These are phyloP conservation scores for Dasypus novemcinctus DNA, from an alignment of 2,113 vertebrate species.

Conservation along the genomic window DNA sequence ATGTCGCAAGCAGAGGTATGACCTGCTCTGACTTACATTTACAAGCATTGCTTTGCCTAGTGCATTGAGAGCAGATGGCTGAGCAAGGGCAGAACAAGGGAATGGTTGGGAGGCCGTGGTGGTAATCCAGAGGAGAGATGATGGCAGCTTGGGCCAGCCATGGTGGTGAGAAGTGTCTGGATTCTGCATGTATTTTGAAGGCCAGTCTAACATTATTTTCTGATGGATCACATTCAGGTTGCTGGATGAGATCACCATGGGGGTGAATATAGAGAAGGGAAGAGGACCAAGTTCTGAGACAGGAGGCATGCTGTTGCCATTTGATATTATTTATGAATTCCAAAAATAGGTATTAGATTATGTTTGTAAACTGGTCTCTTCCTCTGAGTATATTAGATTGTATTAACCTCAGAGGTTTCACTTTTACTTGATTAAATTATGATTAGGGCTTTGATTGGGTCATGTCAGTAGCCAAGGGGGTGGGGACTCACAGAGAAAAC, in stretches of 20 bases:
- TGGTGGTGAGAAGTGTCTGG: not conserved
- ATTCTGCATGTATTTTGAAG: not conserved
- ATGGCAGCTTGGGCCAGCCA: not conserved
- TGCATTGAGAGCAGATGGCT: not conserved
- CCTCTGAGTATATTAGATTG: too few relatives aligned
- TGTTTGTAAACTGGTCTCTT: too few relatives aligned
- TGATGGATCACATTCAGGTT: not conserved
- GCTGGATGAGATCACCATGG: not conserved
- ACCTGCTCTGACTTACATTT: not conserved
- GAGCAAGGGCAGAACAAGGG: not conserved
- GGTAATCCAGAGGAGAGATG: not conserved
- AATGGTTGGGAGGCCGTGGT: not conserved
- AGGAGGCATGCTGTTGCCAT: too few relatives aligned
- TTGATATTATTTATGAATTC: too few relatives aligned
- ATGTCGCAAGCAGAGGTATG: not conserved
- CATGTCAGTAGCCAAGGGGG: too few relatives aligned
- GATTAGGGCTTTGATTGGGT: too few relatives aligned
- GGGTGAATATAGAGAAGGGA: not conserved
- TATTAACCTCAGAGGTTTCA: too few relatives aligned
- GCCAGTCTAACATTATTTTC: conserved; percentile 4
- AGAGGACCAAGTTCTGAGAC: not conserved
- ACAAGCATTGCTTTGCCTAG: not conserved
- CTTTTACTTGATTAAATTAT: too few relatives aligned
- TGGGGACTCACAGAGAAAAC: too few relatives aligned
- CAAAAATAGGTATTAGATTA: too few relatives aligned